Evolutionary conservation across 2,113 vertebrate species (phyloP).

Genomic region (Coryphaenoides rupestris): DNA sequence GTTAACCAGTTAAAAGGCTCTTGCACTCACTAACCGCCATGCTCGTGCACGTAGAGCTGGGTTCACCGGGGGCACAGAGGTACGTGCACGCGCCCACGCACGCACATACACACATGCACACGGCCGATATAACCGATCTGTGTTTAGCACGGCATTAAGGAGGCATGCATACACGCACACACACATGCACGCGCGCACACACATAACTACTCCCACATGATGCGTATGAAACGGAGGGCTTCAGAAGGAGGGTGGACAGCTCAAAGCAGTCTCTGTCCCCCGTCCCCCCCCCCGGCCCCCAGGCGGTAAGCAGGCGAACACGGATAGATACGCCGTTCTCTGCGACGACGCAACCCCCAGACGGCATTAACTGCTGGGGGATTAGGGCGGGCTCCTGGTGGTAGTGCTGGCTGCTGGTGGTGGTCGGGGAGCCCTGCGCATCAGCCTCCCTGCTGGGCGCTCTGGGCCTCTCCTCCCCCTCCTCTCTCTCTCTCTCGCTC

Average conservation of each 20-base stretch:
- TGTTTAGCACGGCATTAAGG: constrained; percentile 48
- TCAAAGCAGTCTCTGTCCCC: no score
- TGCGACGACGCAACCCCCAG: constrained; percentile 31
- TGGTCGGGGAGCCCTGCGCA: no score
- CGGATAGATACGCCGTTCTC: constrained; percentile 20
- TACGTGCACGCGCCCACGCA: neutral
- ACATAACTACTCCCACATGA: constrained; percentile 11
- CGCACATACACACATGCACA: constrained; percentile 8
- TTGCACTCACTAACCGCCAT: constrained; percentile 13
- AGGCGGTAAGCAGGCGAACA: constrained; percentile 8
- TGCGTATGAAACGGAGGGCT: constrained; percentile 33
- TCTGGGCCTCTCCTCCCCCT: constrained; percentile 30
- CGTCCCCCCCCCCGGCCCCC: neutral
- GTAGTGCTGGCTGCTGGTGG: constrained; percentile 45
- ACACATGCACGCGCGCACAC: neutral
- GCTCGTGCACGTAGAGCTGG: neutral
- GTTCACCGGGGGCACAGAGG: neutral
- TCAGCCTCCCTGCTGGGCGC: constrained; percentile 54
- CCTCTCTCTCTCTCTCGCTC: constrained; percentile 47
- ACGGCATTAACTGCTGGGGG: constrained; percentile 57
- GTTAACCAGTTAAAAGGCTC: constrained; percentile 61
- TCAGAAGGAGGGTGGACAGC: no score
- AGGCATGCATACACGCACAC: constrained; percentile 10
- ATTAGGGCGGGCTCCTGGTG: constrained; percentile 46
- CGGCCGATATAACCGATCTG: constrained; percentile 48